Percentiles rank a stretch among this genome's conserved stretches.
Evolutionary conservation across 2,113 vertebrate species (phyloP).

Genomic region (Pagrus major): DNA sequence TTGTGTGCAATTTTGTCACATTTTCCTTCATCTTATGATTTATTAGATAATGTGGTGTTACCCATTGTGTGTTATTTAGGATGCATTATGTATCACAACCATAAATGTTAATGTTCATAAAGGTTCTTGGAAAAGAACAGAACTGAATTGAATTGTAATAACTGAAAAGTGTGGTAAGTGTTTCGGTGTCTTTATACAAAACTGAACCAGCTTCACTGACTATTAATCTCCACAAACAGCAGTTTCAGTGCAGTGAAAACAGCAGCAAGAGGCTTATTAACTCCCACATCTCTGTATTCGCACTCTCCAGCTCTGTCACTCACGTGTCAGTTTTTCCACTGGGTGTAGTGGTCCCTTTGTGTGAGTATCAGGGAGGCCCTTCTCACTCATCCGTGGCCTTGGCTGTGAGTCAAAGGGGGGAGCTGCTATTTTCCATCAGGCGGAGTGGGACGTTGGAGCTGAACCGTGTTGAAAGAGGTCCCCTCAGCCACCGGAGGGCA

Average conservation of each 20-base stretch:
- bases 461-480: not conserved
- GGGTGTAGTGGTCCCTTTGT: constrained; percentile 40
- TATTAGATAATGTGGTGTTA: not conserved
- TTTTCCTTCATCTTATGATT: not conserved
- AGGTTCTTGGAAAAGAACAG: not conserved
- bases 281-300: constrained; percentile 7
- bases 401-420: constrained; percentile 28
- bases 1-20: not conserved
- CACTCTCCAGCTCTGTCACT: constrained; percentile 28
- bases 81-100: too few species aligned
- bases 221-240: not conserved
- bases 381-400: constrained; percentile 52
- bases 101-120: too few species aligned
- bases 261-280: not conserved
- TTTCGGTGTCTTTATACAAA: not conserved
- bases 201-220: not conserved
- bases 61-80: not conserved
- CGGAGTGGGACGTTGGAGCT: constrained; percentile 7
- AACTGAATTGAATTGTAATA: not conserved
- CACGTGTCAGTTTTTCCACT: constrained; percentile 60
- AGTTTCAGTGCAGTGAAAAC: constrained; percentile 7
- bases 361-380: constrained; percentile 27
- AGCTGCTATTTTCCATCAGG: constrained; percentile 54
- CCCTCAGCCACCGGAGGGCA: constrained; percentile 69
- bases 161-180: not conserved